Evolutionary conservation across 2,113 vertebrate species (phyloP).

Genomic region (Prionailurus bengalensis): DNA sequence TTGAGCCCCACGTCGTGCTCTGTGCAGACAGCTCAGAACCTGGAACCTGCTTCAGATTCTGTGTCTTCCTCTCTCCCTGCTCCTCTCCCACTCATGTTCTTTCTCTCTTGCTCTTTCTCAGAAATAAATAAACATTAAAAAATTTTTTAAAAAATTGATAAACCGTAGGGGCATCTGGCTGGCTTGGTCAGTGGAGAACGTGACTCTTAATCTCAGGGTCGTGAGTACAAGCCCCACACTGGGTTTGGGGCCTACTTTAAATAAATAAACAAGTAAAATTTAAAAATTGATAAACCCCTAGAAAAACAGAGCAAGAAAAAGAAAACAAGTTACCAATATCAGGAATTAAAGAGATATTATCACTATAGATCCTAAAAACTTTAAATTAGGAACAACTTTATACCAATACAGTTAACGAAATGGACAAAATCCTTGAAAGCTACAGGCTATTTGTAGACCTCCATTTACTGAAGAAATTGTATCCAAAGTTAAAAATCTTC

Average conservation of each 20-base stretch:
- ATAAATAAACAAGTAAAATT: background rate
- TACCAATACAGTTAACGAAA: background rate
- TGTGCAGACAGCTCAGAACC: too few species aligned
- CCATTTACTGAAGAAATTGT: background rate
- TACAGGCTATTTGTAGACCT: background rate
- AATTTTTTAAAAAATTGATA: background rate
- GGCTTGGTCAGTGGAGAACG: background rate
- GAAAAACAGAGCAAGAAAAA: conserved; percentile 23
- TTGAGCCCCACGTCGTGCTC: too few species aligned
- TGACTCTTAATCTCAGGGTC: background rate
- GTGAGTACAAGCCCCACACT: background rate
- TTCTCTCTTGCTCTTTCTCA: too few species aligned
- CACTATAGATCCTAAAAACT: background rate
- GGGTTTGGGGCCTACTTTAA: background rate
- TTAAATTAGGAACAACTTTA: background rate
- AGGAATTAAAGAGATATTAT: background rate
- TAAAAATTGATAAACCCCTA: background rate
- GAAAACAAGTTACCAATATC: background rate
- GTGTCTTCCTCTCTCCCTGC: too few species aligned
- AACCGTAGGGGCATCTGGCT: background rate
- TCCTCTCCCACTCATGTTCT: too few species aligned
- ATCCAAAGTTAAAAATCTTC: background rate
- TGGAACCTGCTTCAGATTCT: too few species aligned
- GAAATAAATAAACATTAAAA: too few species aligned
- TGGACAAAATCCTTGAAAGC: background rate